Evolutionary conservation across 2,797 vertebrate genomes (phyloP).

Genomic region (Botia almorhae): DNA sequence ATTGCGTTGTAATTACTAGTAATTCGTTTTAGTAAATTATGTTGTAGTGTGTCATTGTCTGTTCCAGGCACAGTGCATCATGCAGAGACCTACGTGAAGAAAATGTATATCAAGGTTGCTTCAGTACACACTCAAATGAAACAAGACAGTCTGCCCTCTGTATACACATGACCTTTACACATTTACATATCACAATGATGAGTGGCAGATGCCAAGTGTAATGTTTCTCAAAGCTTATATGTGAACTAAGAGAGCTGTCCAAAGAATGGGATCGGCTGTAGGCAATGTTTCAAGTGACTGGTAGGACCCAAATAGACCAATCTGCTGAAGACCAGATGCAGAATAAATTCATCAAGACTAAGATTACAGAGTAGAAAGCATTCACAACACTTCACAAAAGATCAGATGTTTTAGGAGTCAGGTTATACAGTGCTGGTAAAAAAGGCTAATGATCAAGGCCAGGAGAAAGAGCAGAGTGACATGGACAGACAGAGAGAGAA

Average conservation of each 20-base stretch:
- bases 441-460: too few relatives aligned
- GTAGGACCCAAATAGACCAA: slow-evolving; percentile 16
- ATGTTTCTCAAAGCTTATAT: background rate
- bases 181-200: background rate
- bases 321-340: too few relatives aligned
- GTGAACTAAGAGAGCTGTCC: slow-evolving; percentile 33
- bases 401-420: background rate
- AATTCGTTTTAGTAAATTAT: background rate
- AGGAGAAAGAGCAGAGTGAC: too few relatives aligned
- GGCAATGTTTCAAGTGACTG: slow-evolving; percentile 13
- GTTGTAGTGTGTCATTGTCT: background rate
- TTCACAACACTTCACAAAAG: background rate
- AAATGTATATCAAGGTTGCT: slow-evolving; percentile 12
- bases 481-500: too few relatives aligned
- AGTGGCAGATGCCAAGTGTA: background rate
- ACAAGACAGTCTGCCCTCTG: background rate
- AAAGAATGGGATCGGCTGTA: slow-evolving; percentile 12
- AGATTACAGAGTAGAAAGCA: too few relatives aligned
- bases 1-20: too few relatives aligned
- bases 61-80: background rate
- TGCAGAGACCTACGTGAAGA: slow-evolving; percentile 25
- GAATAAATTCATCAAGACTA: too few relatives aligned
- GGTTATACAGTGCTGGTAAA: background rate
- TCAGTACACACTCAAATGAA: slow-evolving; percentile 4
- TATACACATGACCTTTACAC: background rate